Percentiles rank a stretch among this genome's conserved stretches.
Conservation (phyloP, 2,797 vertebrate genomes). For the Helicolenus hilgendorfi region DNA sequence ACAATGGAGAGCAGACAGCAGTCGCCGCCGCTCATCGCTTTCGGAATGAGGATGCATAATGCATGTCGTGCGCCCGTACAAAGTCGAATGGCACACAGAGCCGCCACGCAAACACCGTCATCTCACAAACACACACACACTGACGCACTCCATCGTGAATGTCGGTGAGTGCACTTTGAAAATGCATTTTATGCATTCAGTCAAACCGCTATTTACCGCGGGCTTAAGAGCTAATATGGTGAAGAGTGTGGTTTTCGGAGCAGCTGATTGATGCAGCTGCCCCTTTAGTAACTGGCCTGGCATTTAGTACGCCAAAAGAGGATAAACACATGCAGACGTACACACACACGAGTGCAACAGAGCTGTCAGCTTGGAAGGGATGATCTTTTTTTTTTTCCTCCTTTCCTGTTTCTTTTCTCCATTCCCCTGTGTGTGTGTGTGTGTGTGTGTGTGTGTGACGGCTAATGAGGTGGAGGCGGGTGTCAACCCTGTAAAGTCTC, state of each 20-base stretch:
- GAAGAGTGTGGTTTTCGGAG: background rate
- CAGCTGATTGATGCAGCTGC: background rate
- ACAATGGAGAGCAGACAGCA: slow-evolving; percentile 13
- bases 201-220: slow-evolving; percentile 21
- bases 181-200: slow-evolving; percentile 10
- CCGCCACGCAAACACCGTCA: background rate
- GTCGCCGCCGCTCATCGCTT: background rate
- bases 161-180: background rate
- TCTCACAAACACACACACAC: background rate
- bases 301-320: background rate
- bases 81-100: slow-evolving; percentile 2
- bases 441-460: background rate
- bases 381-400: background rate
- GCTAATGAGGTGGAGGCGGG: background rate
- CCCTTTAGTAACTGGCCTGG: background rate
- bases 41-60: background rate
- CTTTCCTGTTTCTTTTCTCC: background rate
- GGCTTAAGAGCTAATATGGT: background rate
- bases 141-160: background rate
- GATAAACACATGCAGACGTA: background rate
- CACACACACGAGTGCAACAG: background rate
- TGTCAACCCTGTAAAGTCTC: slow-evolving; percentile 22
- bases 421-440: background rate
- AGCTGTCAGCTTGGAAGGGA: background rate
- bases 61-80: background rate